These are phyloP conservation scores for Palythoa heliodiscus DNA, from an alignment of 92 coral and sea anemone species.

Conservation along the genomic window DNA sequence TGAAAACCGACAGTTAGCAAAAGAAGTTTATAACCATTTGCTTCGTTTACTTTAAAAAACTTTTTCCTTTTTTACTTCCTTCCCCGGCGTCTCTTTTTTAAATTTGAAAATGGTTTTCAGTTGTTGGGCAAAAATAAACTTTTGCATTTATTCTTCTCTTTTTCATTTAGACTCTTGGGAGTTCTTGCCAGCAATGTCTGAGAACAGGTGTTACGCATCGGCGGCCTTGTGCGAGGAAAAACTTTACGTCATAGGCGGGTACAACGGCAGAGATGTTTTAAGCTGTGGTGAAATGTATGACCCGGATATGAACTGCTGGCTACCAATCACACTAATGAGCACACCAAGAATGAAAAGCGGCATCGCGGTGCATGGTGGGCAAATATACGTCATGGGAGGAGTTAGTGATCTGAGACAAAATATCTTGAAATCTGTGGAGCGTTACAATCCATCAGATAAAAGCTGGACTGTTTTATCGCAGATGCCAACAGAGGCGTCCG, in stretches of 20 bases:
- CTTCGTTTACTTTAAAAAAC: no score
- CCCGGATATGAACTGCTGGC: conserved; percentile 69
- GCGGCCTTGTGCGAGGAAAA: conserved; percentile 67
- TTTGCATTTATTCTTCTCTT: not conserved
- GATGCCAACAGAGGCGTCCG: conserved; percentile 65
- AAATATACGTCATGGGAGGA: conserved; percentile 85
- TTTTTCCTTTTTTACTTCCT: no score
- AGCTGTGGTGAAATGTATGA: conserved; percentile 81
- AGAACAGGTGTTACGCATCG: conserved; percentile 66
- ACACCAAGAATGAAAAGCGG: conserved; percentile 77
- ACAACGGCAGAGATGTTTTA: conserved; percentile 67
- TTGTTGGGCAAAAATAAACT: not conserved
- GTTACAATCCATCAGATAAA: conserved; percentile 63
- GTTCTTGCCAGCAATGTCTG: conserved; percentile 66
- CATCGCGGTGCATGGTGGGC: conserved; percentile 71
- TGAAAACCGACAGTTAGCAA: no score
- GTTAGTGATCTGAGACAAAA: conserved; percentile 59
- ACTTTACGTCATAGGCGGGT: conserved; percentile 85
- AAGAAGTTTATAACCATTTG: no score
- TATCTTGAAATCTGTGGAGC: conserved; percentile 62
- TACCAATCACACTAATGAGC: conserved; percentile 66
- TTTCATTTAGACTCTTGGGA: conserved; percentile 73
- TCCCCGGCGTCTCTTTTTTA: no score
- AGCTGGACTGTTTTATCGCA: conserved; percentile 68
- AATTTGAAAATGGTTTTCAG: not conserved